Evolutionary conservation across 1,140 invertebrate genomes (phyloP).

Genomic region (Stegodyphus dumicola): DNA sequence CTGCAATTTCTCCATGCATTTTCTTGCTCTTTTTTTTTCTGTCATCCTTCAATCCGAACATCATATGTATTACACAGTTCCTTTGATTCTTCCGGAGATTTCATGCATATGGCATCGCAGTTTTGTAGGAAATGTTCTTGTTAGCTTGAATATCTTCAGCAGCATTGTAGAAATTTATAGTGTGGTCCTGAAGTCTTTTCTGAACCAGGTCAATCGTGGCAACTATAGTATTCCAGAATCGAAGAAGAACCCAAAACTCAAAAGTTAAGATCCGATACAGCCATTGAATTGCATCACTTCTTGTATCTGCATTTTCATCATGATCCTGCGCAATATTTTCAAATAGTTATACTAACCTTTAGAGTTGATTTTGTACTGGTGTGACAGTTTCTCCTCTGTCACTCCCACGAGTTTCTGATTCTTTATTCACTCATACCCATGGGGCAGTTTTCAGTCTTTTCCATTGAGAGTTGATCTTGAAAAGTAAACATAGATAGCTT

Average conservation of each 20-base stretch:
- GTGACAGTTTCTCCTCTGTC: background rate
- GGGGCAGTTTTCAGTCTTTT: too few relatives aligned
- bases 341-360: background rate
- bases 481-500: too few relatives aligned
- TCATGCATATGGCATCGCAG: background rate
- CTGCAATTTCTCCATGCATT: background rate
- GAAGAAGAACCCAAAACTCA: conserved; percentile 12
- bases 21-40: background rate
- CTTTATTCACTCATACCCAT: too few relatives aligned
- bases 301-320: conserved; percentile 4
- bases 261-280: background rate
- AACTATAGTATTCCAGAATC: background rate
- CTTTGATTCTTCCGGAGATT: background rate
- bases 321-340: background rate
- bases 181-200: background rate
- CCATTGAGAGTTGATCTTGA: too few relatives aligned
- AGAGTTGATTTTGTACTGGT: background rate
- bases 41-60: background rate
- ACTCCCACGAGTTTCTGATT: background rate
- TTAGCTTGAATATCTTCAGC: background rate
- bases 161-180: conserved; percentile 3
- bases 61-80: background rate
- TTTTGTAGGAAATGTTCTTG: conserved; percentile 3
- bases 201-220: background rate
- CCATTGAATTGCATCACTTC: conserved; percentile 9